phyloP scores from a whole-genome alignment of 2,888 invertebrate species.

The Deroplatys truncata region DNA sequence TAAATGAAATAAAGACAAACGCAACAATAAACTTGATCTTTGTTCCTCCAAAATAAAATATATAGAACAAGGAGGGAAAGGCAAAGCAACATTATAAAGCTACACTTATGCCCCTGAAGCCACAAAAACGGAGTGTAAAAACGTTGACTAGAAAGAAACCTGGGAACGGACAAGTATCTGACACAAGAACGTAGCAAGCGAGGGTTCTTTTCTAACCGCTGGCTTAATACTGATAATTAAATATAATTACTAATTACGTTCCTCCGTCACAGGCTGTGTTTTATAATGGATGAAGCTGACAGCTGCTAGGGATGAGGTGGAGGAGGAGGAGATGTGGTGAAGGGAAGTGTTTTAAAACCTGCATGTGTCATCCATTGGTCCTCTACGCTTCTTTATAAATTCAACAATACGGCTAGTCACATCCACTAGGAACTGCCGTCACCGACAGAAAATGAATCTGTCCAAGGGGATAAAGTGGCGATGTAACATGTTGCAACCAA shows the following conservation, averaged over 20 bases:
- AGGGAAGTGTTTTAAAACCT: background rate
- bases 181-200: background rate
- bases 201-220: background rate
- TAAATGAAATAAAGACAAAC: no score
- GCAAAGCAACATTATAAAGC: background rate
- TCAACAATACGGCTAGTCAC: background rate
- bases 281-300: constrained; percentile 9
- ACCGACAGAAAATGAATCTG: background rate
- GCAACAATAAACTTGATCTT: no score
- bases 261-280: background rate
- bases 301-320: background rate
- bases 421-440: background rate
- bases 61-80: no score
- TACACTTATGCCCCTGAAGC: background rate
- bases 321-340: background rate
- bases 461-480: background rate
- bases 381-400: background rate
- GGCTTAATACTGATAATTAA: constrained; percentile 18
- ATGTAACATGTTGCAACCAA: background rate
- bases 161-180: background rate
- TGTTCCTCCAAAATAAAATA: no score
- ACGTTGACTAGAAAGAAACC: background rate
- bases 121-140: background rate
- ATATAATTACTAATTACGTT: constrained; percentile 12
- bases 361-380: background rate